Percentiles rank a stretch among this genome's conserved stretches.
Conservation (phyloP, 1,140 invertebrate genomes). For the Portunus trituberculatus region DNA sequence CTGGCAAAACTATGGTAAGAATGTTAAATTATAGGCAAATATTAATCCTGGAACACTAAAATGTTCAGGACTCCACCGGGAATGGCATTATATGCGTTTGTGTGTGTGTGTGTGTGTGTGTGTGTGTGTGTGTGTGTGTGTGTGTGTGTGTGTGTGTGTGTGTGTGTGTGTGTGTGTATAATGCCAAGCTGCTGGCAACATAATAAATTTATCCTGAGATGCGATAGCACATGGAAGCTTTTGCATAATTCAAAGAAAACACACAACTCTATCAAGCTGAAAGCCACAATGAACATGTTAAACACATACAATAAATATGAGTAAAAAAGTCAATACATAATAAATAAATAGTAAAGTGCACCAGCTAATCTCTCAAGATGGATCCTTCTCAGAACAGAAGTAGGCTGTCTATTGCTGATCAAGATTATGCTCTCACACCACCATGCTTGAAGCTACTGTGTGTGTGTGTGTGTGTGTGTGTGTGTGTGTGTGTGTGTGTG, state of each 20-base stretch:
- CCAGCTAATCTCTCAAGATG: constrained; percentile 22
- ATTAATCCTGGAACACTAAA: not conserved
- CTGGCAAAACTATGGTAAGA: not conserved
- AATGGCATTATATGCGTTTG: not conserved
- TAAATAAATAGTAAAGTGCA: not conserved
- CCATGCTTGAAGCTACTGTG: not conserved
- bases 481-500: not conserved
- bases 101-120: too few relatives aligned
- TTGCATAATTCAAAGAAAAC: constrained; percentile 59
- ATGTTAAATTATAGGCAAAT: not conserved
- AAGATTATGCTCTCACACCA: not conserved
- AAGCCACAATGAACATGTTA: not conserved
- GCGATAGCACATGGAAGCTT: constrained; percentile 63
- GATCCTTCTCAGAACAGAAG: constrained; percentile 37
- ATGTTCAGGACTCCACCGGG: not conserved
- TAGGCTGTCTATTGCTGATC: not conserved
- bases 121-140: too few relatives aligned
- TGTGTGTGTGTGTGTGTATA: not conserved
- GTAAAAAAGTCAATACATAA: not conserved
- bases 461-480: constrained; percentile 18
- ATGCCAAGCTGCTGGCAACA: constrained; percentile 37
- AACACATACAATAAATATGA: not conserved
- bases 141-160: too few relatives aligned
- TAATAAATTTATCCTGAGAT: constrained; percentile 66
- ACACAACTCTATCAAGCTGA: constrained; percentile 42